Conservation (phyloP, 2,888 invertebrate genomes). For the Alloscopus bannaensis region DNA sequence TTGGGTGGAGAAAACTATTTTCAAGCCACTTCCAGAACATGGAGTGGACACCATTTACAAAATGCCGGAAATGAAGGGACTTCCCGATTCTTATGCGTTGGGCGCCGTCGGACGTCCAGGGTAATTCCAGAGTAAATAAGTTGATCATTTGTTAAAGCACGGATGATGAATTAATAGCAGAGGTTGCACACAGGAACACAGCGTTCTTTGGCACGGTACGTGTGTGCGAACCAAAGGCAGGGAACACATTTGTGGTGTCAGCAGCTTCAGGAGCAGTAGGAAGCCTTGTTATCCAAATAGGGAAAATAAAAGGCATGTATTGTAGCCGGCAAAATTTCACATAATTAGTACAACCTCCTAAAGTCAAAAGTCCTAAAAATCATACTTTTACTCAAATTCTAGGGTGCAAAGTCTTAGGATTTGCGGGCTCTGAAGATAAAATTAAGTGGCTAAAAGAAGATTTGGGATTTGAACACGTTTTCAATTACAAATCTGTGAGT, state of each 20-base stretch:
- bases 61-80: constrained; percentile 79
- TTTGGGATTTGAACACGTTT: constrained; percentile 82
- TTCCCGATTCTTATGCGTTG: constrained; percentile 81
- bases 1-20: constrained; percentile 82
- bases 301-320: constrained; percentile 80
- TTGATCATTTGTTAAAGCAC: no score
- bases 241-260: constrained; percentile 84
- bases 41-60: constrained; percentile 65
- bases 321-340: not conserved
- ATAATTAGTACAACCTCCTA: not conserved
- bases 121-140: no score
- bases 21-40: constrained; percentile 74
- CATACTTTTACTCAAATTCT: not conserved
- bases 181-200: constrained; percentile 79
- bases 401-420: constrained; percentile 83
- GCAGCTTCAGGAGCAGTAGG: constrained; percentile 90
- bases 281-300: constrained; percentile 86
- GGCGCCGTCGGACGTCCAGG: constrained; percentile 85
- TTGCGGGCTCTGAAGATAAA: constrained; percentile 84
- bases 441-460: constrained; percentile 81
- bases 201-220: constrained; percentile 86
- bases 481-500: constrained; percentile 83
- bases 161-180: no score
- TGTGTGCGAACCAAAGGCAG: constrained; percentile 82
- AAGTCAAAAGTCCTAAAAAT: not conserved